Base-by-base conservation (phyloP, 2,888 invertebrate genomes). In the Hofmannophila pseudospretella region DNA sequence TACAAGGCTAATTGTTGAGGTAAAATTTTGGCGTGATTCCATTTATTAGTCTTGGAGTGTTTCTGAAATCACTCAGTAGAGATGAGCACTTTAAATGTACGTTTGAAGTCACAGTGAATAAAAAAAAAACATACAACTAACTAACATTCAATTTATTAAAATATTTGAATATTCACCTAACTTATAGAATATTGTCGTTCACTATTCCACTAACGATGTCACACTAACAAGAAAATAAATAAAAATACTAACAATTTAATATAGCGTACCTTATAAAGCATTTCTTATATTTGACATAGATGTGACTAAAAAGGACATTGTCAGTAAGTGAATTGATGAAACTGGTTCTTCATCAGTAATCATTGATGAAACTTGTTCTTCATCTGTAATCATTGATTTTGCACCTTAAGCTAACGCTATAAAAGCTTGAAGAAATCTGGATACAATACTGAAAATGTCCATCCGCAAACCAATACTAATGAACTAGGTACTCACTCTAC, bases 401-500 rank as follows among this genome's bases (percentile, higher is more conserved):
- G 31, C 31, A 31, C 20, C 8, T 23, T 8, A 5, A 16, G 5
- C 16, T 16, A 16, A 16, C 5, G 5, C 16, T 16, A 16, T 16
- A 16, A 16, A 30, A 3, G 16, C 23, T 23, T 20, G 2, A 20
- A 32, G 32, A 20, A 32, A 7, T 2, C 7, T 8, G 8, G n/a
- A 27, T 11, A 12, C 4, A 8, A 14, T 38, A 33, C 38, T 34
- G 25, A 38, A 34, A 38, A 38, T 38, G 22, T 38, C 33, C 32
- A 32, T n/a, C n/a, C n/a, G 16, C 7, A 16, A 32, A 4, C 29
- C 34, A 40, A 10, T 37, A 36, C 31, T 40, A 41, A 36, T 52
- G 39, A 58, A 55, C n/a, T 67, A 67, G 54, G 51, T 55, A 62
- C 58, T 69, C 75, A 75, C 72, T 45, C 43, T 52, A 76, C 70